These are phyloP conservation scores for Fragum sueziense DNA, from an alignment of 2,888 invertebrate species.

Conservation along the genomic window DNA sequence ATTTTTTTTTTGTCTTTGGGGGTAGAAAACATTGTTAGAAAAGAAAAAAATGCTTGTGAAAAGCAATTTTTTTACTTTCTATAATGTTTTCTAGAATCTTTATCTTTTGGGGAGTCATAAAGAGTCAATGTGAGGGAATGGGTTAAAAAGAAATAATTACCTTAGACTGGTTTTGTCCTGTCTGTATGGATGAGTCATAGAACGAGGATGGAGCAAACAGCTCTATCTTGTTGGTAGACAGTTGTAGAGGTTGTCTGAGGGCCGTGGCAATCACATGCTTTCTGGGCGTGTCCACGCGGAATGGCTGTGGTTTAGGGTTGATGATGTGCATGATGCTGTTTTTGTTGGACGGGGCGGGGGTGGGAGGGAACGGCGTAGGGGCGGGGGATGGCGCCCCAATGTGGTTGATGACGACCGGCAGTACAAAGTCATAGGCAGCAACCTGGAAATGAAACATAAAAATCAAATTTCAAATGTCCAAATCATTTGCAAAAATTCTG, in stretches of 20 bases:
- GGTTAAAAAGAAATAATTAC: no score
- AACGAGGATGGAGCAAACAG: slow-evolving; percentile 75
- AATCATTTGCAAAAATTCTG: no score
- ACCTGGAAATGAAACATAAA: slow-evolving; percentile 70
- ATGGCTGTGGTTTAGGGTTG: slow-evolving; percentile 75
- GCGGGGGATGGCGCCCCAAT: slow-evolving; percentile 77
- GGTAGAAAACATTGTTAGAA: no score
- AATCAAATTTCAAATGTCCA: no score
- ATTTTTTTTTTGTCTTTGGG: no score
- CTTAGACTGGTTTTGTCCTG: slow-evolving; percentile 67
- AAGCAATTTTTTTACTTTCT: no score
- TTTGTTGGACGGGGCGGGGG: slow-evolving; percentile 75
- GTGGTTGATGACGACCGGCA: slow-evolving; percentile 80
- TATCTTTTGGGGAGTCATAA: no score
- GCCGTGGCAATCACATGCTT: slow-evolving; percentile 81
- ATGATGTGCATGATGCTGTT: slow-evolving; percentile 78
- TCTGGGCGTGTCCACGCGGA: slow-evolving; percentile 76
- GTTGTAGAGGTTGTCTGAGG: slow-evolving; percentile 79
- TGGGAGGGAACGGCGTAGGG: slow-evolving; percentile 75
- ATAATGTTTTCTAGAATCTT: no score
- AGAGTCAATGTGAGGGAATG: no score
- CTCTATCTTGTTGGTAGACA: slow-evolving; percentile 77
- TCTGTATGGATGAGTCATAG: slow-evolving; percentile 65
- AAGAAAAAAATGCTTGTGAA: no score
- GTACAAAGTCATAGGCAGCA: slow-evolving; percentile 81